Percentiles rank a stretch among this genome's conserved stretches.
Conservation (phyloP, 92 coral and sea anemone genomes). For the Pocillopora grandis region DNA sequence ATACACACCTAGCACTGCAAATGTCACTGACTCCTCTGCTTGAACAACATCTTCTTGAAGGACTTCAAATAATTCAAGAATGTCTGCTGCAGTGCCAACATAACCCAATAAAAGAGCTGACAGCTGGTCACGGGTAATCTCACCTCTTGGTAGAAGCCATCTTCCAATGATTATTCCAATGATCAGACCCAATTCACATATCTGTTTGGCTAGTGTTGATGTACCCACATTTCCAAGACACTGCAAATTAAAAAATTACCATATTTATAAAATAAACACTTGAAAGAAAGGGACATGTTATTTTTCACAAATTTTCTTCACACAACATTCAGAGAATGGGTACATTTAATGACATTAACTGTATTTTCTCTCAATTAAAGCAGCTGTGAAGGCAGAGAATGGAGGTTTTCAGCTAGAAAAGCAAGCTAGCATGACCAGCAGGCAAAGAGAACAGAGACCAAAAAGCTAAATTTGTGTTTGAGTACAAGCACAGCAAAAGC, state of each 20-base stretch:
- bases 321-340: no score
- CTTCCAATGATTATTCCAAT: constrained; percentile 92
- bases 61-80: constrained; percentile 91
- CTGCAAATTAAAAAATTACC: constrained; percentile 38
- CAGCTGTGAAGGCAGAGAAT: no score
- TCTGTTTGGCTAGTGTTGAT: constrained; percentile 68
- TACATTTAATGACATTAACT: no score
- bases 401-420: no score
- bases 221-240: constrained; percentile 64
- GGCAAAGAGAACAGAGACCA: no score
- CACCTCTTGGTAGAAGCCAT: constrained; percentile 97
- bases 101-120: constrained; percentile 96
- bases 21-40: constrained; percentile 67
- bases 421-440: no score
- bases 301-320: no score
- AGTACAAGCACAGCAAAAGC: no score
- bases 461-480: no score
- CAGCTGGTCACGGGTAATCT: constrained; percentile 97
- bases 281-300: background rate
- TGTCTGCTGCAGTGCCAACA: constrained; percentile 99
- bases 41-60: constrained; percentile 78
- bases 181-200: constrained; percentile 91
- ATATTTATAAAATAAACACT: background rate
- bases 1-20: constrained; percentile 88
- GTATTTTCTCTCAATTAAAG: no score